Base-by-base conservation (phyloP, 2,797 vertebrate species). In the Esox masquinongy region DNA sequence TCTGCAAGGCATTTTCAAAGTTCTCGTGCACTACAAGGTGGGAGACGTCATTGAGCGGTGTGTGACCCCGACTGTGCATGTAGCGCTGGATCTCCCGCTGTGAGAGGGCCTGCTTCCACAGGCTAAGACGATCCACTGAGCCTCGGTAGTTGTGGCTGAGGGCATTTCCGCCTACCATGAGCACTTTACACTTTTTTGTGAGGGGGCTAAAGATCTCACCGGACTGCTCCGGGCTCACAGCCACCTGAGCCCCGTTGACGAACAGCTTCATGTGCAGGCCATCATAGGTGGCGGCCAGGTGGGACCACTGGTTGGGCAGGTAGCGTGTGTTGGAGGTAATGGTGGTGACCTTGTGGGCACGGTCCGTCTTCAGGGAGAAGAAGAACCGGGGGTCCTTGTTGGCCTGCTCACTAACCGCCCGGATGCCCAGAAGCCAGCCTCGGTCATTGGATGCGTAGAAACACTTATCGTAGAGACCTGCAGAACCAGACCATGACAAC, bases 391-490 rank as follows among this genome's bases (percentile, higher is more conserved):
- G 96, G 82, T 99, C 97, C 83, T 95, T 95, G 87, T 96, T 97
- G 79, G 96, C 96, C 71, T 98, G 94, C 88, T 99, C 97, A 74
- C 96, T 96, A 83, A 97, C 83, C 67, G 97, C 94, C 91, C 96
- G 95, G 93, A 99, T 97, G 73, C 98, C 98, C 87, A 99, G 93
- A 83, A 97, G 92, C 98, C 98, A 99, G 88, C 98, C 98, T 82
- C 97, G 95, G 91, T 99, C 97, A 76, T 96, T 96, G 70, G 97
- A 97, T 87, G 96, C 96, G 82, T 98, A 98, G 94, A 98, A 98
- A 92, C 98, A 99, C 93, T 99, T 99, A 95, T 99, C 98, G 84
- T 98, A 99, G 24, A 99, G 93, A 84, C 97, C 98, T 99, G 92
- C 0, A 43, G 43, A 43, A 7, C 43, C 43, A 43, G 43, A 43